A percentile compares a stretch with the other conserved stretches of the same genome.
phyloP scores from a whole-genome alignment of 2,113 vertebrate species.

The Passer montanus region DNA sequence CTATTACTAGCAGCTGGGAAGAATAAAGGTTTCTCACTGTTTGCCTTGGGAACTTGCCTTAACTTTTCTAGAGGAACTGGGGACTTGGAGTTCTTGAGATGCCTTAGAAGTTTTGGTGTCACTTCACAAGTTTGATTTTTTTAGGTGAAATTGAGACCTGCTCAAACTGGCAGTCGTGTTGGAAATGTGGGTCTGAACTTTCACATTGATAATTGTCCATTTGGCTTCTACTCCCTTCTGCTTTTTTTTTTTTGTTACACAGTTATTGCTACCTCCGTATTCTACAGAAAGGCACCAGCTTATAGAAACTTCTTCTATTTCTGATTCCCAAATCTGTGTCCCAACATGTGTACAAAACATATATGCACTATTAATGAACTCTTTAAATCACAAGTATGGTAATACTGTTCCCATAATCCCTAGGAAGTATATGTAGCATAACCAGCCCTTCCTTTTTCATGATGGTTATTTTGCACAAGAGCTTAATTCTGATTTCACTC shows the following conservation, averaged over 20 bases:
- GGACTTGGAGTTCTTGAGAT: not conserved
- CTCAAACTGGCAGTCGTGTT: not conserved
- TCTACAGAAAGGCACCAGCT: not conserved
- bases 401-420: not conserved
- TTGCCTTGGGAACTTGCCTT: not conserved
- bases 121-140: not conserved
- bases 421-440: not conserved
- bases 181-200: not conserved
- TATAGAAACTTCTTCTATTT: not conserved
- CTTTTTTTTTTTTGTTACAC: not conserved
- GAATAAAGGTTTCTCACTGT: not conserved
- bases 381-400: not conserved
- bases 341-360: not conserved
- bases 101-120: not conserved
- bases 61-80: not conserved
- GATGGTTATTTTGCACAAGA: not conserved
- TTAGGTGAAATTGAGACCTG: not conserved
- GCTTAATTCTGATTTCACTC: not conserved
- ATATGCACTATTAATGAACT: not conserved
- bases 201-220: rapidly evolving
- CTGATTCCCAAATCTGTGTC: not conserved
- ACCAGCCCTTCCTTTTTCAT: not conserved
- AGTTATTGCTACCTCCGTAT: not conserved
- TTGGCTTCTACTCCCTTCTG: not conserved
- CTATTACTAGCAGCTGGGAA: not conserved